Conservation (phyloP, 2,888 invertebrate genomes). For the Torymus aiolomorphi region DNA sequence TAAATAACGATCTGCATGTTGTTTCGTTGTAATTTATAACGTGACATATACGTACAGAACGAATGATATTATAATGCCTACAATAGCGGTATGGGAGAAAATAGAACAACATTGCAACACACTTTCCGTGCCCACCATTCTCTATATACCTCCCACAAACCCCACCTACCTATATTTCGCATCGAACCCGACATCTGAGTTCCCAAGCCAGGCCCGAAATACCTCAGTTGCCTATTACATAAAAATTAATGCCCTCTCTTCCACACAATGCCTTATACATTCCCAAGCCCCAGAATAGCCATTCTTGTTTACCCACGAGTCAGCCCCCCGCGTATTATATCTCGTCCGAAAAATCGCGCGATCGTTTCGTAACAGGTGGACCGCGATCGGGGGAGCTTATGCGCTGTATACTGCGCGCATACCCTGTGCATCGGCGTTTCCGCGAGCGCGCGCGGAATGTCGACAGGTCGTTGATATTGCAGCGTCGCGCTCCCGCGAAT, state of each 20-base stretch:
- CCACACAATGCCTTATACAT: slow-evolving; percentile 7
- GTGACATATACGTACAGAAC: no score
- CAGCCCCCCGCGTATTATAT: slow-evolving; percentile 15
- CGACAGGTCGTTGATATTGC: slow-evolving; percentile 69
- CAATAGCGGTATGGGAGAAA: no score
- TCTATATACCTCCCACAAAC: neutral
- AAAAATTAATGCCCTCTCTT: slow-evolving; percentile 16
- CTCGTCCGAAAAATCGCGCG: neutral
- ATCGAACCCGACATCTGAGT: slow-evolving; percentile 6
- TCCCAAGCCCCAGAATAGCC: slow-evolving; percentile 23
- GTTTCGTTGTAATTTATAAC: no score
- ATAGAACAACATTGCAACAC: no score
- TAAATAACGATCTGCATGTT: no score
- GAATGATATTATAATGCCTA: no score
- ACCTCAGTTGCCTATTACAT: slow-evolving; percentile 52
- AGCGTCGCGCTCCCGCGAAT: slow-evolving; percentile 56
- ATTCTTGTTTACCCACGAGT: slow-evolving; percentile 32
- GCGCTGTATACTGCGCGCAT: no score
- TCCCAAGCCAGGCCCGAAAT: slow-evolving; percentile 60
- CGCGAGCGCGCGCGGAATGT: slow-evolving; percentile 61
- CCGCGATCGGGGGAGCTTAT: neutral
- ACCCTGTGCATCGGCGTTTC: neutral
- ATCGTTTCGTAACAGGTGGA: slow-evolving; percentile 66
- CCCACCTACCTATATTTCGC: slow-evolving; percentile 1
- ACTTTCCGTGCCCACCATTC: no score